Evolutionary conservation across 1,140 invertebrate species (phyloP).

Genomic region (Drosophila ogumai): DNA sequence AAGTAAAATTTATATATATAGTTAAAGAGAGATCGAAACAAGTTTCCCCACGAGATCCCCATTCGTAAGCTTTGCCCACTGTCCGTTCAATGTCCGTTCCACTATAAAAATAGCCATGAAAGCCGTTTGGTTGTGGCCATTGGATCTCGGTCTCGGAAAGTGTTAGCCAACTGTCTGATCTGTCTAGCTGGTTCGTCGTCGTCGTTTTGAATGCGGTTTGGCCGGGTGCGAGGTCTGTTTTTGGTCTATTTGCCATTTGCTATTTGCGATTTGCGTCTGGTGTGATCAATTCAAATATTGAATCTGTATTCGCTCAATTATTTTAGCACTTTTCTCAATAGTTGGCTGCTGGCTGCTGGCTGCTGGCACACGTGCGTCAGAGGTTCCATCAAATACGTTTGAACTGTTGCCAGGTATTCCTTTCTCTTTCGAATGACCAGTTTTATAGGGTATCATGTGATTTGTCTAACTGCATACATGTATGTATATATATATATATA

Average conservation of each 20-base stretch:
- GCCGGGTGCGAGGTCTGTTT: conserved; percentile 32
- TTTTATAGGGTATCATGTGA: conserved; percentile 55
- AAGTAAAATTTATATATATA: not conserved
- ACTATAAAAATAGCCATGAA: conserved; percentile 71
- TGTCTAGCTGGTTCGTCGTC: conserved; percentile 12
- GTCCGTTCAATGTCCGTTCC: conserved; percentile 71
- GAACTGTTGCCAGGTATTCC: conserved; percentile 51
- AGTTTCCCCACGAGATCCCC: conserved; percentile 41
- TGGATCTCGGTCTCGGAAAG: conserved; percentile 32
- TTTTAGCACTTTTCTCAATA: conserved; percentile 55
- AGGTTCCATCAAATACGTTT: conserved; percentile 31
- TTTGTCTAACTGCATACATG: conserved; percentile 36
- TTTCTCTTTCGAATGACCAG: conserved; percentile 31
- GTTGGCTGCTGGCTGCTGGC: conserved; percentile 2
- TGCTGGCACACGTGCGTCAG: conserved; percentile 30
- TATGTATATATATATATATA: conserved; percentile 7
- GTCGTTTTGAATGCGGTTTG: conserved; percentile 23
- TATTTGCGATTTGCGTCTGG: conserved; percentile 30
- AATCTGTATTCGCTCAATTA: conserved; percentile 54
- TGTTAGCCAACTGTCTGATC: conserved; percentile 49
- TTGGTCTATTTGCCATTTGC: conserved; percentile 16
- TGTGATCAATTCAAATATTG: conserved; percentile 56
- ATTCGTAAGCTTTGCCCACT: conserved; percentile 28
- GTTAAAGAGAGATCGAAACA: conserved; percentile 39
- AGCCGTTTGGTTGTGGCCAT: conserved; percentile 49